Base-by-base conservation (phyloP, 2,797 vertebrate genomes). In the Gastrophryne carolinensis region DNA sequence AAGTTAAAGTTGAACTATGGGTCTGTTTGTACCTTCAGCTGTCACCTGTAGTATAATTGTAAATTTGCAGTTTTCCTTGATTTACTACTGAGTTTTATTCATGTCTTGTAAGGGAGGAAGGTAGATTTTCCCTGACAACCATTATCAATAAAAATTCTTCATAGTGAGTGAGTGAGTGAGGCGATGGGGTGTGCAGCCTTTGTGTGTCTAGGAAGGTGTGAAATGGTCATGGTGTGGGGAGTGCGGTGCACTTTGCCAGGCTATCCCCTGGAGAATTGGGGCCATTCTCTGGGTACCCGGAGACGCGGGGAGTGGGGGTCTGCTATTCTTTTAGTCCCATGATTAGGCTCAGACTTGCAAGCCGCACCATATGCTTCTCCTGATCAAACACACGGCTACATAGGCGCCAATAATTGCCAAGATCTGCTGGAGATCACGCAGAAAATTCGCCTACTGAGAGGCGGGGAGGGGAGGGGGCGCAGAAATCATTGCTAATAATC, bases 401-500 rank as follows among this genome's bases (percentile, higher is more conserved):
- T 81, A 77, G 91, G 88, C 88, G 81, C 80, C 75, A 80, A 87
- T 95, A 95, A 95, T 94, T 90, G 92, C 87, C 83, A 84, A 86
- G 83, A 90, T 84, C 88, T 73, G 86, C 87, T 86, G 83, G 86
- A 86, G 90, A 92, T 91, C 93, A 95, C 93, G 93, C 87, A 87
- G 87, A 84, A 87, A 82, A 88, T 87, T 81, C 86, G 83, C 93
- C 92, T 84, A 89, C 89, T 84, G 95, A 94, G 94, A 91, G 85
- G 79, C 81, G 84, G 82, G 85, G 84, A 86, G 83, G 75, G 87
- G 91, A 86, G 82, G 85, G 84, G 85, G 83, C 76, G 87, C 90
- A 86, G 87, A 92, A 88, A 93, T 90, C 90, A 86, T 75, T 87
- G 89, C 87, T 91, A 88, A 90, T 90, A 88, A 91, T 88, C 88